These are phyloP conservation scores for Eupithecia insigniata DNA, from an alignment of 2,888 invertebrate genomes.

Conservation along the genomic window DNA sequence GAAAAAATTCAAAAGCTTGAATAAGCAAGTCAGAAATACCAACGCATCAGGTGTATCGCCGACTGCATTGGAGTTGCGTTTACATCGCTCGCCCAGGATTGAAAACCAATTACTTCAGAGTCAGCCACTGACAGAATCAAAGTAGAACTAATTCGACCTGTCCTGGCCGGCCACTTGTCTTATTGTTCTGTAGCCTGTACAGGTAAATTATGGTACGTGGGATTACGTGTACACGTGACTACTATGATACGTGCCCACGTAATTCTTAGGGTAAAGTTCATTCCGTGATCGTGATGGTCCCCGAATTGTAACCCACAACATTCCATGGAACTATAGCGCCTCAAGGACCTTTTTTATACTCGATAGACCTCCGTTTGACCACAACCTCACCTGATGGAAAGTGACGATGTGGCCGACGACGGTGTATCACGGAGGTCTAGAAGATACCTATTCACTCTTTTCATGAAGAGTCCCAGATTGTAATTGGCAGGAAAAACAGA, in stretches of 20 bases:
- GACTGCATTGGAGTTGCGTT: neutral
- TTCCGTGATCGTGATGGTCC: neutral
- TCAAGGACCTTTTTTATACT: too few species aligned
- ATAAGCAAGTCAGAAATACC: neutral
- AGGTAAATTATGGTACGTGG: neutral
- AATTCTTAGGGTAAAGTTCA: neutral
- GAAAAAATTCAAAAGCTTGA: neutral
- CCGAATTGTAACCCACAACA: neutral
- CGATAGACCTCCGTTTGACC: too few species aligned
- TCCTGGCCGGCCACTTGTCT: neutral
- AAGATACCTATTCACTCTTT: too few species aligned
- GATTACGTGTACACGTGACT: constrained; percentile 3
- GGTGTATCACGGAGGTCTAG: too few species aligned
- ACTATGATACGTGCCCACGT: neutral
- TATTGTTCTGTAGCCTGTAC: neutral
- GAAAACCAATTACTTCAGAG: neutral
- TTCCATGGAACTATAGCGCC: neutral
- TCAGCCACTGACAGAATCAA: neutral
- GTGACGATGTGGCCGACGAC: too few species aligned
- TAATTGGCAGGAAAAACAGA: too few species aligned
- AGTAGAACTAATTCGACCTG: constrained; percentile 9
- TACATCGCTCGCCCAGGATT: neutral
- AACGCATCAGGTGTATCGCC: neutral
- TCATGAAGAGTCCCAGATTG: too few species aligned
- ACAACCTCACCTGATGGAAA: too few species aligned